Evolutionary conservation across 2,797 vertebrate genomes (phyloP), one percentile per base, ranked within the genome.

Genomic region (Strix occidentalis): DNA sequence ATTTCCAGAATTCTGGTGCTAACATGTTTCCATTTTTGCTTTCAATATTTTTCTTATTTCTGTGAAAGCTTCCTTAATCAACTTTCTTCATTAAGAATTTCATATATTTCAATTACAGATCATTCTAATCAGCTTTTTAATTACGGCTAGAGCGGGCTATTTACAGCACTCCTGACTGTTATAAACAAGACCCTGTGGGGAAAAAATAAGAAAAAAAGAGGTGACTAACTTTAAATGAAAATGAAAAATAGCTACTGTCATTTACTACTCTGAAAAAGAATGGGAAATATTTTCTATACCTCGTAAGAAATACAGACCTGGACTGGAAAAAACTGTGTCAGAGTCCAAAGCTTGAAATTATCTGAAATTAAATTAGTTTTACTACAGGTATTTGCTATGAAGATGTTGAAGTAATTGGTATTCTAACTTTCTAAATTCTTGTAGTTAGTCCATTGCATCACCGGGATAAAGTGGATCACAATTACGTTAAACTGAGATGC

Each of bases 41-140:
- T 74, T 53, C 29, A 66, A 11, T 78, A 74, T 71, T 85, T 74
- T 78, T 41, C 39, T 74, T 70, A 39, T 84, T 89, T 88, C 65
- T 68, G 23, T 78, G 48, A 53, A 90, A 86, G 50, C 57, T 78
- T 88, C 50, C 46, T 68, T 20, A 88, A 68, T 90, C 20, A 83
- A n/a, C n/a, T 45, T 29, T n/a, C 57, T 76, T 95, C 19, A 29
- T 45, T 31, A 68, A 79, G 35, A n/a, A 33, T 37, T 60, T 77
- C 50, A 56, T 43, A 19, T 65, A 63, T 81, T 77, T 77, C n/a
- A 80, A 28, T 70, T 86, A 60, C 31, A 54, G 39, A 50, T 86
- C 23, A 35, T 75, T 90, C 33, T 90, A 90, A 95, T 91, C 48
- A 78, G n/a, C 13, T 90, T 65, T 90, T 81, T 86, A 88, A 88